Base-by-base conservation (phyloP, 2,797 vertebrate species). In the Pseudochaenichthys georgianus region DNA sequence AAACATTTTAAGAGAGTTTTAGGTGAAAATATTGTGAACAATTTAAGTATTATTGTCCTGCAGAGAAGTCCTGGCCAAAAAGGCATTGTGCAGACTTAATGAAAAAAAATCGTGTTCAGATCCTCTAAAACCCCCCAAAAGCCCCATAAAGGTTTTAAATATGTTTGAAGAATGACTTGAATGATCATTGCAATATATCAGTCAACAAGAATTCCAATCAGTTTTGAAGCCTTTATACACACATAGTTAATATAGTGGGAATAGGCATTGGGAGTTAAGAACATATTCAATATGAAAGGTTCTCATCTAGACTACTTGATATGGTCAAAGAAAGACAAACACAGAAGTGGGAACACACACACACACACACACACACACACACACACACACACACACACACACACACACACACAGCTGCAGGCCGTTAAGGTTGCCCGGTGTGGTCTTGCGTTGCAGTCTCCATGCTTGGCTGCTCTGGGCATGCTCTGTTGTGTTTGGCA, bases 401-500 rank as follows among this genome's bases (percentile, higher is more conserved):
- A 81, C 76, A 88, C 8, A 38, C 34, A 38, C 8, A 64, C 54
- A 45, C n/a, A 55, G 78, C 76, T 88, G 82, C 21, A 55, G 85
- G 76, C 64, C 83, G 81, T 84, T 77, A 68, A 82, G 84, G 78
- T 77, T 85, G 88, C 74, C 84, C 61, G 21, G 70, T 64, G 81
- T 64, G 73, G 79, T 84, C 79, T 70, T 23, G 72, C 65, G 58
- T 73, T 84, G 80, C 79, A 83, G 85, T 64, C 65, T 84, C 86
- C 84, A 86, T 74, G 93, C 91, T 90, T 64, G 86, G 80, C 84
- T 93, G 89, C 88, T 77, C 87, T 87, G 90, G 82, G 90, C 89
- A 92, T 91, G 90, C 85, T 92, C 74, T 58, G 87, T 88, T 94
- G 90, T 93, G 90, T 87, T 93, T 94, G 92, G 92, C 92, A 94